Evolutionary conservation across 2,888 invertebrate species (phyloP).

Genomic region (Ormyrus pomaceus): DNA sequence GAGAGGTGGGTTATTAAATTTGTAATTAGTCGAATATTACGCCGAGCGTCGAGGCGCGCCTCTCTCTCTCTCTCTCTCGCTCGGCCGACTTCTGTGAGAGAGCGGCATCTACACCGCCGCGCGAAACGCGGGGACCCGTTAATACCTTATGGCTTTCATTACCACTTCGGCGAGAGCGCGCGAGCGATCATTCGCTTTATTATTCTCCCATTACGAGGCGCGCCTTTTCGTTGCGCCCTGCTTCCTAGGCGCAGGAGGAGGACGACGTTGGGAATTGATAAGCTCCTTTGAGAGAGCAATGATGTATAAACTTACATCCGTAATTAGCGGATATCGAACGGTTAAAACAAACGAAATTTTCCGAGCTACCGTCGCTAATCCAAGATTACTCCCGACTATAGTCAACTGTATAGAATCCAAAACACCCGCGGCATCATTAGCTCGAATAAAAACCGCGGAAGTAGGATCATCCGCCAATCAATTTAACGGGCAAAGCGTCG

Average conservation of each 20-base stretch:
- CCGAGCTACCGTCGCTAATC: no score
- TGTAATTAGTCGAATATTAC: conserved; percentile 74
- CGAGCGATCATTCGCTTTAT: conserved; percentile 10
- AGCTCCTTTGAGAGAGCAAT: no score
- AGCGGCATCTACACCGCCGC: not conserved
- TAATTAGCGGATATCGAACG: no score
- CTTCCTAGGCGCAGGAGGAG: no score
- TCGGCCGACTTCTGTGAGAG: conserved; percentile 13
- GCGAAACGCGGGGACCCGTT: conserved; percentile 56
- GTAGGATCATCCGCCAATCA: not conserved
- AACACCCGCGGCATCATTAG: no score
- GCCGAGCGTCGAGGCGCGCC: conserved; percentile 60
- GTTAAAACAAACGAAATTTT: no score
- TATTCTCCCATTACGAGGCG: conserved; percentile 12
- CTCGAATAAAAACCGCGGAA: no score
- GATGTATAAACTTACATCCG: not conserved
- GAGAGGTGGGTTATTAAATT: conserved; percentile 70
- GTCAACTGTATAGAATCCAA: no score
- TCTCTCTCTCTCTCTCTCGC: conserved; percentile 25
- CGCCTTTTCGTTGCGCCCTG: no score
- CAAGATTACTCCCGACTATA: no score
- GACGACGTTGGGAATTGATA: no score
- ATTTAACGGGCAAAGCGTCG: conserved; percentile 16
- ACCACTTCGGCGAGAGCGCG: conserved; percentile 55
- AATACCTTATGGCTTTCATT: conserved; percentile 70